Conservation (phyloP, 2,113 vertebrate species). For the Edolisoma coerulescens region DNA sequence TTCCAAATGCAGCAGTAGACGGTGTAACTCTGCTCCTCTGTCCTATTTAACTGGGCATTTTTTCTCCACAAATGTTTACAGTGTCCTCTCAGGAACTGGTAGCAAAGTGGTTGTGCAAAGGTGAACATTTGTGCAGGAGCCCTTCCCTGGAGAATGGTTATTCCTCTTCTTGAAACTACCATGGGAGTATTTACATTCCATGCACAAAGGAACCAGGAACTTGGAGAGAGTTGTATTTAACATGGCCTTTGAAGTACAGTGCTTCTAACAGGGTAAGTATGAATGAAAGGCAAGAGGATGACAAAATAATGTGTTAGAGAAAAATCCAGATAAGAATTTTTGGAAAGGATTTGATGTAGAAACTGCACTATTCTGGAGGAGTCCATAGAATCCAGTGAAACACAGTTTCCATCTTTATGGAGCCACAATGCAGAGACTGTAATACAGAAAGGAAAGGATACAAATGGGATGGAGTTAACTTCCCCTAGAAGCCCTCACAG, state of each 20-base stretch:
- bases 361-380: background rate
- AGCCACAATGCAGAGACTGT: background rate
- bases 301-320: background rate
- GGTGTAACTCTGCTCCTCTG: background rate
- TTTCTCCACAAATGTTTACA: background rate
- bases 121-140: background rate
- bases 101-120: background rate
- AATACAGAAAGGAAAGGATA: background rate
- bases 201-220: background rate
- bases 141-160: background rate
- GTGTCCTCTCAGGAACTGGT: background rate
- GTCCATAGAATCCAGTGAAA: background rate
- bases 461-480: background rate
- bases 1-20: background rate
- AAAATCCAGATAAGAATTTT: background rate
- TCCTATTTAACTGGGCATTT: background rate
- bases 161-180: background rate
- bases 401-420: background rate
- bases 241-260: background rate
- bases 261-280: background rate
- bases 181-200: background rate
- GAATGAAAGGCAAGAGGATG: background rate
- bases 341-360: background rate
- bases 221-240: background rate
- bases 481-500: background rate